Evolutionary conservation across 2,888 invertebrate genomes (phyloP), one percentile per base, ranked within the genome.

Genomic region (Argyra leucocephala): DNA sequence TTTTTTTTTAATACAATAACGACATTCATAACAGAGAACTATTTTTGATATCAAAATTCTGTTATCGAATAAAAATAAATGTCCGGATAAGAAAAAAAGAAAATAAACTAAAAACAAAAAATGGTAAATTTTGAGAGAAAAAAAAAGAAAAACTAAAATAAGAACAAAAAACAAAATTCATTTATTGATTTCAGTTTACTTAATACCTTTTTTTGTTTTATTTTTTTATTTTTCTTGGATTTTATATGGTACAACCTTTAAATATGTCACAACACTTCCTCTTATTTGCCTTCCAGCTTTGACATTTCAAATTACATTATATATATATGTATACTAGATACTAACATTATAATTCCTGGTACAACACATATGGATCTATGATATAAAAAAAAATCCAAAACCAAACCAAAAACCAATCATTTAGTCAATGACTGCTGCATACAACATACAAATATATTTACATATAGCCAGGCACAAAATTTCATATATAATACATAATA

Each of bases 221-320:
- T 31, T 31, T 31, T 31, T 6, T 31, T 31, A 12, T 31, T 31
- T 3, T 48, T 48, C 18, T 48, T 18, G n/a, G 5, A 31, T 31
- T 31, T 31, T 31, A 31, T 10, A 18, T 48, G 48, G n/a, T 48
- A 18, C 48, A 48, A 48, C 48, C 48, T 48, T 48, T 12, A 48
- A 48, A 48, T 48, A 48, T 48, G 48, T 48, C 48, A 48, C 15
- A 48, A 48, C 48, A 48, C n/a, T 48, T 48, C 48, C n/a, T 48
- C 48, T n/a, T n/a, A 48, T 48, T 48, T 48, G 48, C 48, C 48
- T 48, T 48, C 48, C 15, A 48, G 15, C 48, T 48, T 48, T 48
- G 48, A 48, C 48, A 48, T 18, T 48, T 48, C n/a, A 48, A 48
- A 48, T 15, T 18, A 18, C 10, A 37, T 37, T 37, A 37, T 15